Evolutionary conservation across 1,140 invertebrate species (phyloP), one percentile per base, ranked within the genome.

Genomic region (Lanistes nyassanus): DNA sequence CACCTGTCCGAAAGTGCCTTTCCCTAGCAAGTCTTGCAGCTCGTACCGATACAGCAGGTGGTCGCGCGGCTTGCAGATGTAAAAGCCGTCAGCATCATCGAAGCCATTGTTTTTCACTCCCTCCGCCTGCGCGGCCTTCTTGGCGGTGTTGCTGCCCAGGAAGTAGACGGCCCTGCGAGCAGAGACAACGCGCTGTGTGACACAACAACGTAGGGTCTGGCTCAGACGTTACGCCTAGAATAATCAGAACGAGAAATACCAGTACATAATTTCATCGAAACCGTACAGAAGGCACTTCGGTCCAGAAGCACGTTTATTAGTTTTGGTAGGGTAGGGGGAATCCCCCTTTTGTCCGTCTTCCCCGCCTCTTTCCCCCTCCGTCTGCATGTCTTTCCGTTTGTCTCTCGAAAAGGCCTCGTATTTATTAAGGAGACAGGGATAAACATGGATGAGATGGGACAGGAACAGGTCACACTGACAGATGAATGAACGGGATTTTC

Each of bases 1-100:
- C 19, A 99, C 97, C 88, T 98, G 96, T 0, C 98, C 98, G 91
- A 99, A 99, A 80, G 95, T 97, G 4, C 98, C 98, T 89, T 98
- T 99, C 0, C 98, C 98, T 78, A 99, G 98, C 53, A 80, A 23
- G 1, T 71, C 95, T 47, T 97, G 90, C 79, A 97, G 96, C 90
- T 97, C 96, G 89, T 97, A 98, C 79, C 96, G 92, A 90, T 96
- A 97, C 62, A 94, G 93, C 88, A 97, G 94, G 89, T 97, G 96
- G 91, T 97, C 96, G 23, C 39, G 69, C 42, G 72, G 72, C 34
- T 74, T 65, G 39, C 68, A 73, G 39, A 64, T 68, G 58, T 75
- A 78, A 51, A 78, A 78, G n/a, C 70, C 67, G 23, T 78, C 76
- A 11, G 66, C 67, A 53, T 76, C 74, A 31, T 79, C 77, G 29